Conservation (phyloP, 2,113 vertebrate species). For the Halcyon senegalensis region DNA sequence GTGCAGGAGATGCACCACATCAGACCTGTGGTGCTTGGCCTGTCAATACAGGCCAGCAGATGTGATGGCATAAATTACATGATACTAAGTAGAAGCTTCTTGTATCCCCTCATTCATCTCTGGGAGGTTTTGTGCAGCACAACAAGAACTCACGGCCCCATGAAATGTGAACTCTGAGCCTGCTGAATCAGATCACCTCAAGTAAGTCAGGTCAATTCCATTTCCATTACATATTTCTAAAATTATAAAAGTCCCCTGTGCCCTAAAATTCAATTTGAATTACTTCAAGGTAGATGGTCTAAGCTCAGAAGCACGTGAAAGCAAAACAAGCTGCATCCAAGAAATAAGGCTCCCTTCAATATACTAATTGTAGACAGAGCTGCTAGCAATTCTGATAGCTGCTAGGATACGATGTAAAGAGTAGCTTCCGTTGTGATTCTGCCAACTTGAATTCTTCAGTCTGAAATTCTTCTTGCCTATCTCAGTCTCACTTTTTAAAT, state of each 20-base stretch:
- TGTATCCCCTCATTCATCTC: not conserved
- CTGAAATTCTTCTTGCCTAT: not conserved
- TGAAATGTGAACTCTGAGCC: not conserved
- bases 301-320: not conserved
- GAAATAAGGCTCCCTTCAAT: not conserved
- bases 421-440: not conserved
- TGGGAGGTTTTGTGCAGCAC: not conserved
- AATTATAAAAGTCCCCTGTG: not conserved
- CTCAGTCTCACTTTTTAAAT: not conserved
- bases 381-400: not conserved
- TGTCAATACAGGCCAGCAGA: not conserved
- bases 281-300: not conserved
- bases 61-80: not conserved
- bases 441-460: not conserved
- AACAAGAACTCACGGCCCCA: not conserved
- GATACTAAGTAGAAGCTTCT: not conserved
- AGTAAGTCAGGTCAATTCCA: not conserved
- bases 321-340: not conserved
- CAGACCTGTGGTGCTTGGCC: not conserved
- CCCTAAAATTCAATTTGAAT: not conserved
- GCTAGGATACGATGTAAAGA: constrained; percentile 8
- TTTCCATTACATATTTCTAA: not conserved
- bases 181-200: not conserved
- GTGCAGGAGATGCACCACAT: not conserved
- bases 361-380: not conserved